phyloP scores from a whole-genome alignment of 2,113 vertebrate genomes.

The Hystrix cristata region DNA sequence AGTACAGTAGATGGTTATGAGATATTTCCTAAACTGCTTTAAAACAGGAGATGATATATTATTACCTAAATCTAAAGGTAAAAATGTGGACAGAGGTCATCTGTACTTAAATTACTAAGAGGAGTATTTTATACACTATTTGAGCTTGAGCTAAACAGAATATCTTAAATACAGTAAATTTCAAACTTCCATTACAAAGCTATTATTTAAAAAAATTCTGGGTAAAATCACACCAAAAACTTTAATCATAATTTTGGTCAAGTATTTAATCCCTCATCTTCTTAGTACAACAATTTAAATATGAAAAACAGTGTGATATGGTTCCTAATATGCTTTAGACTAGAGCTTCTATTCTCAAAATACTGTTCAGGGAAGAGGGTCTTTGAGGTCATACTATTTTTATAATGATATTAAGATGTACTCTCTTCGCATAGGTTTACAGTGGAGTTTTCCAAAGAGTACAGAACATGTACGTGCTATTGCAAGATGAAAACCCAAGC shows the following conservation, averaged over 20 bases:
- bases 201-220: conserved; percentile 59
- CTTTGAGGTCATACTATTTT: background rate
- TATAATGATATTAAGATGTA: background rate
- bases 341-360: background rate
- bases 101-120: conserved; percentile 29
- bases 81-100: background rate
- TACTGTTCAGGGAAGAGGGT: background rate
- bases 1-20: background rate
- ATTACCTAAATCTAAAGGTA: background rate
- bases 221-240: conserved; percentile 26
- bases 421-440: background rate
- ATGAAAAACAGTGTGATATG: background rate
- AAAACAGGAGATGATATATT: background rate
- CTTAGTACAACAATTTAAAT: conserved; percentile 13
- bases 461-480: background rate
- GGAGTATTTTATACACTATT: background rate
- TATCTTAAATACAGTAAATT: background rate
- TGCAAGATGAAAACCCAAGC: background rate
- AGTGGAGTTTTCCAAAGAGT: background rate
- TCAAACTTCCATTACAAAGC: background rate
- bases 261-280: background rate
- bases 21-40: background rate
- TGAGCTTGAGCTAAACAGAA: background rate
- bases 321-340: conserved; percentile 15
- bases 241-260: conserved; percentile 47